phyloP scores from a whole-genome alignment of 2,888 invertebrate species.

The Eupithecia inturbata region DNA sequence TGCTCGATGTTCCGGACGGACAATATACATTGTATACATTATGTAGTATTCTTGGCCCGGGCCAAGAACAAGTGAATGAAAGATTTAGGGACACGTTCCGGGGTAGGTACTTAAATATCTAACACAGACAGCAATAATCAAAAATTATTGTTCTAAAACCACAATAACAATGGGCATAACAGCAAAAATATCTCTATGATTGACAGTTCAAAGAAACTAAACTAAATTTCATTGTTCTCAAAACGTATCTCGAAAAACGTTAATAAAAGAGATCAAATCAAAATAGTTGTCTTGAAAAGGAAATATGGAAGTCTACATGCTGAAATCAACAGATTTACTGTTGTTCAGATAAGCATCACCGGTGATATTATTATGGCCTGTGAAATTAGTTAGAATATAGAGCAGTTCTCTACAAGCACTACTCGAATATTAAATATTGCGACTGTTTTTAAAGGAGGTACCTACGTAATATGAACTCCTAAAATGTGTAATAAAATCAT shows the following conservation, averaged over 20 bases:
- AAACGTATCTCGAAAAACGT: slow-evolving; percentile 23
- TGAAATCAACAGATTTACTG: slow-evolving; percentile 14
- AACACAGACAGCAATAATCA: background rate
- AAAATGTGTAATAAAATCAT: too few species aligned
- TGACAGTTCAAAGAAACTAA: slow-evolving; percentile 22
- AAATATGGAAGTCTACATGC: too few species aligned
- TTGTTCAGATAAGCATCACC: slow-evolving; percentile 10
- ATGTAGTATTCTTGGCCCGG: too few species aligned
- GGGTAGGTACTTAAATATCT: background rate
- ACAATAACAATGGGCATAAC: background rate
- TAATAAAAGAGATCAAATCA: slow-evolving; percentile 45
- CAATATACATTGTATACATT: too few species aligned
- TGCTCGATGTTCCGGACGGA: too few species aligned
- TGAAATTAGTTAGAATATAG: background rate
- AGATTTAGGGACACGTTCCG: background rate
- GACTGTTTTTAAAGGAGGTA: too few species aligned
- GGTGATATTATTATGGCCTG: background rate
- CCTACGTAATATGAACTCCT: too few species aligned
- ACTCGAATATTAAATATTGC: too few species aligned
- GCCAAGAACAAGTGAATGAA: background rate
- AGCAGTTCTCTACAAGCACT: too few species aligned
- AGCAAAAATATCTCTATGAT: slow-evolving; percentile 20
- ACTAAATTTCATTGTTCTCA: slow-evolving; percentile 22
- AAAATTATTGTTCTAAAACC: slow-evolving; percentile 10
- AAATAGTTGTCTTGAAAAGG: slow-evolving; percentile 49